Evolutionary conservation across 2,113 vertebrate genomes (phyloP).

Genomic region (Coreoperca whiteheadi): DNA sequence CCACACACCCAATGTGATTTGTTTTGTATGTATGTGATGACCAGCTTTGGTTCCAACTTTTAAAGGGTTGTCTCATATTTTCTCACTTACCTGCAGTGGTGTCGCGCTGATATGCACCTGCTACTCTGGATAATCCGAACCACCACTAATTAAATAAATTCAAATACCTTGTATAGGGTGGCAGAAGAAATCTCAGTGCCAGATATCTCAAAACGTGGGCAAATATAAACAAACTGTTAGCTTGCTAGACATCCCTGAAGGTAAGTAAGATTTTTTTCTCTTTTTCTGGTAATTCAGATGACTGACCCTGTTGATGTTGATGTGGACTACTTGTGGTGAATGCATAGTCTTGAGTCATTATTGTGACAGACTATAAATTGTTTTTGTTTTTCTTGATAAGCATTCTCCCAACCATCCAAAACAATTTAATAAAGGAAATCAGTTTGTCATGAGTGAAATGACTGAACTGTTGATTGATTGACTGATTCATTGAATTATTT

Average conservation of each 20-base stretch:
- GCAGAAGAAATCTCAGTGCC: neutral
- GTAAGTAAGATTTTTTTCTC: neutral
- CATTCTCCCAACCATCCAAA: constrained; percentile 8
- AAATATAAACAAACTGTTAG: neutral
- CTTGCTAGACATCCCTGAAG: neutral
- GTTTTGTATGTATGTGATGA: constrained; percentile 12
- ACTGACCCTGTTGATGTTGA: neutral
- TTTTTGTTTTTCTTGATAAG: neutral
- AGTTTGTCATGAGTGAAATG: constrained; percentile 28
- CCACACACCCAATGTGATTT: neutral
- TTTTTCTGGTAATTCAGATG: neutral
- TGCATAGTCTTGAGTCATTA: neutral
- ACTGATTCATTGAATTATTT: constrained; percentile 36
- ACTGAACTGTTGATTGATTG: constrained; percentile 27
- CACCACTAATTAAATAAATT: neutral
- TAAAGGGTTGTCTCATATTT: neutral
- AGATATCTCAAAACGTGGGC: neutral
- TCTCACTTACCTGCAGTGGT: neutral
- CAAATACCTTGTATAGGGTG: neutral
- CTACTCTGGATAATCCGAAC: neutral
- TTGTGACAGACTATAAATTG: neutral
- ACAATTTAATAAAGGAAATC: constrained; percentile 58
- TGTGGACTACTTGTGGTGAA: neutral
- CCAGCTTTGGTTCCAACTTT: neutral
- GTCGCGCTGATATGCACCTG: neutral